phyloP scores from a whole-genome alignment of 2,888 invertebrate genomes.

The Drosophila greeni region DNA sequence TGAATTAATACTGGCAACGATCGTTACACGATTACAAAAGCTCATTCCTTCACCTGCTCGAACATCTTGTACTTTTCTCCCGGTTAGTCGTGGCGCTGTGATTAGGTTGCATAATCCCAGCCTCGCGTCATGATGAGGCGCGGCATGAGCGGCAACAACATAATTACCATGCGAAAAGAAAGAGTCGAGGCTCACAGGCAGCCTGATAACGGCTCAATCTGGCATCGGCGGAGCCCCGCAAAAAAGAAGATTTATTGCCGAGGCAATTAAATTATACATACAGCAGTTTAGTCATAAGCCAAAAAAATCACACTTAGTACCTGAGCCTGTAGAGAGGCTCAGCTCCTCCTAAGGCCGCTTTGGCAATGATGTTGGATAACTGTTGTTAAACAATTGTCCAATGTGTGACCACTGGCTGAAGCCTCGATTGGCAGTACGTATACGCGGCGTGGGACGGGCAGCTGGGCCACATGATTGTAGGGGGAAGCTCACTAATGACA shows the following conservation, averaged over 20 bases:
- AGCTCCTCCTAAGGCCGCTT: slow-evolving; percentile 14
- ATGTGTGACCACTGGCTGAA: slow-evolving; percentile 12
- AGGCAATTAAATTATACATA: slow-evolving; percentile 64
- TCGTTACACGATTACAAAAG: slow-evolving; percentile 19
- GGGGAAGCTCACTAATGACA: slow-evolving; percentile 31
- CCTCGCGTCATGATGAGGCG: slow-evolving; percentile 50
- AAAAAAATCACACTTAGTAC: slow-evolving; percentile 15
- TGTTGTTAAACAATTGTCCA: slow-evolving; percentile 44
- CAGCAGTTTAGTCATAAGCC: slow-evolving; percentile 46
- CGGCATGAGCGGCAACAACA: slow-evolving; percentile 64
- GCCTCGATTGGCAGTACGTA: slow-evolving; percentile 36
- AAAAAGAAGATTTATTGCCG: slow-evolving; percentile 58
- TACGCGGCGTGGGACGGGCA: slow-evolving; percentile 50
- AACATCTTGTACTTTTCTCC: slow-evolving; percentile 18
- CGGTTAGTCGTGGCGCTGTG: slow-evolving; percentile 27
- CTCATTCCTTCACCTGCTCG: slow-evolving; percentile 33
- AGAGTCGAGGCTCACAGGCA: slow-evolving; percentile 29
- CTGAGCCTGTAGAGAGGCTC: background rate
- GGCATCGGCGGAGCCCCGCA: slow-evolving; percentile 17
- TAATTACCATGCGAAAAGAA: slow-evolving; percentile 61
- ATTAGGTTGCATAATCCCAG: slow-evolving; percentile 55
- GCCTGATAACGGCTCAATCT: slow-evolving; percentile 43
- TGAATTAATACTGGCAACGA: slow-evolving; percentile 5
- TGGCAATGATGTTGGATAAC: slow-evolving; percentile 55
- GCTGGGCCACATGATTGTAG: slow-evolving; percentile 45